Evolutionary conservation across 2,888 invertebrate species (phyloP).

Genomic region (Caenorhabditis wallacei): DNA sequence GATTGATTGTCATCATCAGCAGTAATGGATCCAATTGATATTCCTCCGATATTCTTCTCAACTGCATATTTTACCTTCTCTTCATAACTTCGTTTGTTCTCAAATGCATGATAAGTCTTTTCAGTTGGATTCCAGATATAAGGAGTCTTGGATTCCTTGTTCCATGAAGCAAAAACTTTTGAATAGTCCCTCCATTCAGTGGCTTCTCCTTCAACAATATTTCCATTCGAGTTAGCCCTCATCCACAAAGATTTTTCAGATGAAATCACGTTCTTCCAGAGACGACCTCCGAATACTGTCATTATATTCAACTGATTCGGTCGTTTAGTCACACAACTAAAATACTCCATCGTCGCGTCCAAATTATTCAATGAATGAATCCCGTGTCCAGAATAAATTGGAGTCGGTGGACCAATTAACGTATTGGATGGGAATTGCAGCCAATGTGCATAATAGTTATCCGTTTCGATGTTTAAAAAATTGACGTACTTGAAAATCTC

Average conservation of each 20-base stretch:
- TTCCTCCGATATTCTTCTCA: constrained; percentile 73
- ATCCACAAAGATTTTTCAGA: background rate
- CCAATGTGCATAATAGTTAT: background rate
- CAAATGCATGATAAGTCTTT: background rate
- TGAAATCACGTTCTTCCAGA: background rate
- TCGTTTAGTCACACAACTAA: background rate
- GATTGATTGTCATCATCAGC: too few species aligned
- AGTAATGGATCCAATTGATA: too few species aligned
- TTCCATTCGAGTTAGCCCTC: background rate
- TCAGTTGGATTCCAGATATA: background rate
- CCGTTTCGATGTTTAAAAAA: background rate
- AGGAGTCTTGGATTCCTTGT: background rate
- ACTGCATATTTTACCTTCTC: constrained; percentile 74
- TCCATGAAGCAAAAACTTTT: background rate
- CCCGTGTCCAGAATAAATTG: background rate
- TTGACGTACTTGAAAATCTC: background rate
- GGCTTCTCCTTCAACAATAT: background rate
- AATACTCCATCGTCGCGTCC: background rate
- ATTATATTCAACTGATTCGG: background rate
- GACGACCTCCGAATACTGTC: background rate
- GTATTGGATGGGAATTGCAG: background rate
- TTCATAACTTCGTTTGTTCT: constrained; percentile 53
- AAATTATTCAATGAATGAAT: background rate
- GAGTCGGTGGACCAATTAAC: background rate
- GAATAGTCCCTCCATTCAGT: background rate